Conservation (phyloP, 2,888 invertebrate genomes). For the Metallyticus violacea region DNA sequence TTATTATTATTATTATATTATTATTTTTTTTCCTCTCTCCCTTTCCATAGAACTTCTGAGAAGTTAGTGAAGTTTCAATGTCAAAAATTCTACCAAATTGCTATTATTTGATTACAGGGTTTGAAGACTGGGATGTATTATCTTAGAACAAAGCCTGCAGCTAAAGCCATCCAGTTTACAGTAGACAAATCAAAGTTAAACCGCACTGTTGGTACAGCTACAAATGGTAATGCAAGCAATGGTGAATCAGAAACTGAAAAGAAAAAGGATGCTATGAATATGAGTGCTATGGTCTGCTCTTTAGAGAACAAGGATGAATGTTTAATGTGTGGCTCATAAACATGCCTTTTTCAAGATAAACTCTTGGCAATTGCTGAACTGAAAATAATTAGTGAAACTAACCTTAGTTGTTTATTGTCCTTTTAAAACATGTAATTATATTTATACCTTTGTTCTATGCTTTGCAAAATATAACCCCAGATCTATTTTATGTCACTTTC, state of each 20-base stretch:
- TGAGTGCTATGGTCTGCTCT: conserved; percentile 81
- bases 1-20: too few species aligned
- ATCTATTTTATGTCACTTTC: too few species aligned
- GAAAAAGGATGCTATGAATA: conserved; percentile 45
- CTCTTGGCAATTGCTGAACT: background rate
- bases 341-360: background rate
- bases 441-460: too few species aligned
- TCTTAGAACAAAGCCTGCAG: conserved; percentile 92
- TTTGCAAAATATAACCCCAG: too few species aligned
- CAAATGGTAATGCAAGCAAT: conserved; percentile 26
- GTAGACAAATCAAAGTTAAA: conserved; percentile 79
- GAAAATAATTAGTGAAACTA: too few species aligned
- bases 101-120: conserved; percentile 59
- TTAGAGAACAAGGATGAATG: conserved; percentile 85
- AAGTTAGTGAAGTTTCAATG: too few species aligned
- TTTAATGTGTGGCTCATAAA: conserved; percentile 78
- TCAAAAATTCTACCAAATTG: too few species aligned
- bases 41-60: too few species aligned
- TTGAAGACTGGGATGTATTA: conserved; percentile 99
- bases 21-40: too few species aligned
- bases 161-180: conserved; percentile 95
- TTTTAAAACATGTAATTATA: too few species aligned
- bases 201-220: conserved; percentile 34
- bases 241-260: conserved; percentile 15
- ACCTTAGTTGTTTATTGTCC: too few species aligned